Evolutionary conservation across 2,888 invertebrate species (phyloP), one percentile per base, ranked within the genome.

Genomic region (Tupiocoris notatus): DNA sequence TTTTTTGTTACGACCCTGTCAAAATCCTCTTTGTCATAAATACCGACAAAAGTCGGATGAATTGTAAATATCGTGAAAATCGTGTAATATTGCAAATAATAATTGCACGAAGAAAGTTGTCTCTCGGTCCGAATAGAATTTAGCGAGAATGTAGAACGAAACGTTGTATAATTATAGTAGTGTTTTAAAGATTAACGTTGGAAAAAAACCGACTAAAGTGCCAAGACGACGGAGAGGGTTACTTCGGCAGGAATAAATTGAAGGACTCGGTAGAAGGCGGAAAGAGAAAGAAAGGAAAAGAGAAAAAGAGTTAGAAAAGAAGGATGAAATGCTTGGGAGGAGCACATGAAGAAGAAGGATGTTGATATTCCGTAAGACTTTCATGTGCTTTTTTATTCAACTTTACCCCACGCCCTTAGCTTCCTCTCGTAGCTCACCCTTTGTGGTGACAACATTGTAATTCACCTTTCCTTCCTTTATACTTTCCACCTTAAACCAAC

Each of bases 401-500:
- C n/a, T 57, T 18, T 18, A 18, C 59, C n/a, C 17, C 59, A 9
- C 59, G 12, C 39, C 39, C 6, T 12, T 12, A 39, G 39, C 39
- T 39, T 7, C 39, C 39, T n/a, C n/a, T 39, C 39, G 39, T 39
- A 39, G 22, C 21, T 56, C 20, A 9, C 20, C 73, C 73, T 73
- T 73, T 73, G 73, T 73, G 73, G 73, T 73, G 62, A 54, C 73
- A 63, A 73, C 64, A 73, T 73, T 73, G 73, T 73, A 73, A 73
- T 73, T 73, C 73, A 73, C 63, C 73, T 63, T 73, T 64, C 73
- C 63, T 39, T 73, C 54, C 64, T 63, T 73, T 73, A 73, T 73
- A 61, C 73, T 73, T 70, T 73, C 73, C 64, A 73, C 63, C 64
- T 73, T 73, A 73, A 73, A 73, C 62, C 73, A 73, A 73, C 73